These are phyloP conservation scores for Fratercula arctica DNA, from an alignment of 2,797 vertebrate species.

Conservation along the genomic window DNA sequence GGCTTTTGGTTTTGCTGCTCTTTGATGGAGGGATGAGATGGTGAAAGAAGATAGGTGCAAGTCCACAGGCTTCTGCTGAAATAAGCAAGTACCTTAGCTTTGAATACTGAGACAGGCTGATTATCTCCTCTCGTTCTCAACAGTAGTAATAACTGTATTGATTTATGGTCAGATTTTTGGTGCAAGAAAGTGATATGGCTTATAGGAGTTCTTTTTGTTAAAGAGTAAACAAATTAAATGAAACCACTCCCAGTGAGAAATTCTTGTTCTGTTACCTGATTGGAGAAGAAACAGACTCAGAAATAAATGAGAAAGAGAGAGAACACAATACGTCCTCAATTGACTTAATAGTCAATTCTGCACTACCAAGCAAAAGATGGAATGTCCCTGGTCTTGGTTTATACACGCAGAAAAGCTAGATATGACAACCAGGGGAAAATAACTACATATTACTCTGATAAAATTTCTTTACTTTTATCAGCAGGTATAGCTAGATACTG, in stretches of 20 bases:
- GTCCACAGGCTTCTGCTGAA: not conserved
- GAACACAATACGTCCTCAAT: not conserved
- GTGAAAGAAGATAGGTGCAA: not conserved
- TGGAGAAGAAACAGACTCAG: not conserved
- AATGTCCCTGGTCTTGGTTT: not conserved
- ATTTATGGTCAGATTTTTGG: not conserved
- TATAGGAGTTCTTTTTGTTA: not conserved
- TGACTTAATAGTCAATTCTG: not conserved
- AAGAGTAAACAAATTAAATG: not conserved
- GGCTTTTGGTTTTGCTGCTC: not conserved
- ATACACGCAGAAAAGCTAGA: not conserved
- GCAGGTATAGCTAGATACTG: not conserved
- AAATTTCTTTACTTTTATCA: not conserved
- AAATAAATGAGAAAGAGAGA: not conserved
- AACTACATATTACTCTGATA: not conserved
- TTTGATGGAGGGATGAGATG: not conserved
- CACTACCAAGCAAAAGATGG: not conserved
- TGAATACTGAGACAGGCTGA: not conserved
- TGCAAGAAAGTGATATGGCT: not conserved
- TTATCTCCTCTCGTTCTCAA: not conserved
- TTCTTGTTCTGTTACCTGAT: not conserved
- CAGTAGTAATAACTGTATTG: not conserved
- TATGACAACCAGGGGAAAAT: not conserved
- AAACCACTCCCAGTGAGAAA: not conserved
- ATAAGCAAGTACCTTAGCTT: not conserved